Evolutionary conservation across 1,140 invertebrate genomes (phyloP).

Genomic region (Dolichoris vasculosae): DNA sequence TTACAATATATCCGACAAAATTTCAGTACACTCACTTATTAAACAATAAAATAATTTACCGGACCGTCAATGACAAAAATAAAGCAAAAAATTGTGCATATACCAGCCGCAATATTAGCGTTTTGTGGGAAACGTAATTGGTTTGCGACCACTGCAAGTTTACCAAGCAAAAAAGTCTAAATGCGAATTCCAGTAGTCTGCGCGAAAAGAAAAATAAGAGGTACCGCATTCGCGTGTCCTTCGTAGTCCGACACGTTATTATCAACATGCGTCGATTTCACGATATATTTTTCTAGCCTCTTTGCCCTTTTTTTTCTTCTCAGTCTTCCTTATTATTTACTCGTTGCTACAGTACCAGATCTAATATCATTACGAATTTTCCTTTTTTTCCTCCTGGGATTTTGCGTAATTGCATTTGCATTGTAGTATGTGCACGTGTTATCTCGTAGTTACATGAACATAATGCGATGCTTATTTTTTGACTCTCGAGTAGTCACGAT

Average conservation of each 20-base stretch:
- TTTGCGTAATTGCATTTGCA: background rate
- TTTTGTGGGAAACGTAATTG: background rate
- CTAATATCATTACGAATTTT: background rate
- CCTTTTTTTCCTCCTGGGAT: background rate
- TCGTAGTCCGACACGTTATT: slow-evolving; percentile 25
- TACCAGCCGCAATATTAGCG: background rate
- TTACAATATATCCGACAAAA: no score
- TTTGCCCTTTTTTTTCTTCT: background rate
- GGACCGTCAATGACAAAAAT: background rate
- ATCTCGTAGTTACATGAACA: background rate
- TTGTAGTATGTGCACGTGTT: background rate
- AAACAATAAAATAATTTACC: background rate
- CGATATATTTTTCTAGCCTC: slow-evolving; percentile 35
- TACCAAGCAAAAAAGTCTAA: background rate
- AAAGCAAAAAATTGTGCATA: background rate
- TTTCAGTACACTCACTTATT: no score
- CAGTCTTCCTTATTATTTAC: slow-evolving; percentile 28
- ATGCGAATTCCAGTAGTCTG: background rate
- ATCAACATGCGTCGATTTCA: slow-evolving; percentile 41
- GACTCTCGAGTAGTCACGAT: no score
- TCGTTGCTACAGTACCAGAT: background rate
- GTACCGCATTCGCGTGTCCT: slow-evolving; percentile 16
- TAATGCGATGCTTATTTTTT: no score
- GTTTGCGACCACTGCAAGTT: slow-evolving; percentile 8
- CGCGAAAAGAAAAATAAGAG: slow-evolving; percentile 19